phyloP scores from a whole-genome alignment of 2,113 vertebrate genomes.

The Anguilla rostrata region DNA sequence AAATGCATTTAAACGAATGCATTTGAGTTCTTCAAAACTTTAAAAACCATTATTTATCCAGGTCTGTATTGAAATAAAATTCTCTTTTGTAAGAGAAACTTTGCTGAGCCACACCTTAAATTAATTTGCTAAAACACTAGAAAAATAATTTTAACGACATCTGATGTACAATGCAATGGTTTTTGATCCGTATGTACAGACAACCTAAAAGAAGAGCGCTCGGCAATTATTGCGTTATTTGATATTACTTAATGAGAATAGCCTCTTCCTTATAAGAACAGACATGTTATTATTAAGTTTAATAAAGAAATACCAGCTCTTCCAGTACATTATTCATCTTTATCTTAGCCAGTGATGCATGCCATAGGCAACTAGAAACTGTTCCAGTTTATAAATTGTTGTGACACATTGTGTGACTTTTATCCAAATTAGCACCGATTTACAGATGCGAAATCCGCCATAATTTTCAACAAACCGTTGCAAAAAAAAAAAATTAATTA shows the following conservation, averaged over 20 bases:
- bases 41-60: neutral
- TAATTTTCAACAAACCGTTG: neutral
- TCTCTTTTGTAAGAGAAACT: neutral
- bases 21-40: neutral
- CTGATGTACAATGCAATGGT: neutral
- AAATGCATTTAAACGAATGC: neutral
- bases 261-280: no score
- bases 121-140: neutral
- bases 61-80: neutral
- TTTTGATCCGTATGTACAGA: neutral
- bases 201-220: no score
- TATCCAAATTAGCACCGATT: neutral
- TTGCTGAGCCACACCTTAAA: neutral
- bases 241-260: neutral
- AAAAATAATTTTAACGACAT: neutral
- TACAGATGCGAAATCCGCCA: neutral
- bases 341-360: neutral
- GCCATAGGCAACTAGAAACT: neutral
- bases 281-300: neutral
- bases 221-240: no score
- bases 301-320: neutral
- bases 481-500: neutral
- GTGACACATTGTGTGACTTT: neutral
- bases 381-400: neutral
- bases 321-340: neutral